Evolutionary conservation across 2,797 vertebrate species (phyloP), one percentile per base, ranked within the genome.

Genomic region (Helostoma temminkii): DNA sequence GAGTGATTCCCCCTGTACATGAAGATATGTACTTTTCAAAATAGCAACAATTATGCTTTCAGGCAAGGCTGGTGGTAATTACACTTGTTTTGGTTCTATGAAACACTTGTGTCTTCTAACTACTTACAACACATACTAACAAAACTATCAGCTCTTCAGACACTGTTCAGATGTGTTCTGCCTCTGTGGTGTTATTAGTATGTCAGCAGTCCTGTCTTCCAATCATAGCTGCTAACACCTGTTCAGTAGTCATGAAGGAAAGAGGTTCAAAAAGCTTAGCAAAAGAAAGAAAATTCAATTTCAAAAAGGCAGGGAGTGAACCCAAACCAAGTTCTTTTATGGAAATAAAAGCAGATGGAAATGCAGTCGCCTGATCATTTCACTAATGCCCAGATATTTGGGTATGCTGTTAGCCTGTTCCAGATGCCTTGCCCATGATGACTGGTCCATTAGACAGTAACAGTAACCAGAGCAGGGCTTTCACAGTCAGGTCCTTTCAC

Each of bases 341-440:
- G 85, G 82, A 85, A 78, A 88, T 56, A 79, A 73, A 83, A 45
- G 58, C 72, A 81, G 71, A 81, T 80, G 79, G 80, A 89, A 84
- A 87, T 82, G 64, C 72, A 65, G 79, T 90, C 3, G 69, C 34
- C 52, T 63, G 71, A 81, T 83, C 66, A 46, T 80, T 81, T 86
- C 36, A 57, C 78, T 85, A 75, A 81, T 82, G 83, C 78, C 82
- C 81, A 80, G 78, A 76, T 87, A 76, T 86, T 65, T 75, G 65
- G 74, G 59, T 77, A 66, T 73, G 82, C 71, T 79, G 46, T 89
- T 84, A 65, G 76, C 62, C 75, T 58, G 15, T 62, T 81, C 71
- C 76, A 79, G 55, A 88, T 81, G 82, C 82, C 68, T 88, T 80
- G 69, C 76, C 78, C 64, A 81, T 88, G 82, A 90, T 83, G 84